These are phyloP conservation scores for Aphelinus atriplicis DNA, from an alignment of 1,140 invertebrate species.

Conservation along the genomic window DNA sequence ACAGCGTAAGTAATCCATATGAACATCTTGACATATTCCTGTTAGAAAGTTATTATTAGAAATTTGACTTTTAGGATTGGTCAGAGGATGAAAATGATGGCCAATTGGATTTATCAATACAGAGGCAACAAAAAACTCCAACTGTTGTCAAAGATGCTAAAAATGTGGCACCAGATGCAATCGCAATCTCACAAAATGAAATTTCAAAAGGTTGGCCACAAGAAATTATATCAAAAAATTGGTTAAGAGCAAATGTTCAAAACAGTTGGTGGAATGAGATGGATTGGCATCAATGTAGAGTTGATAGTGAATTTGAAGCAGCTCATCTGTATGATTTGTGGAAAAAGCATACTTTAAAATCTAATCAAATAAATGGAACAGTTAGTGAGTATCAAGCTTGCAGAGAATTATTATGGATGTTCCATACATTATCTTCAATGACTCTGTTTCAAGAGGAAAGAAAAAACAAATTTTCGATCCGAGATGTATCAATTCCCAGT, in stretches of 20 bases:
- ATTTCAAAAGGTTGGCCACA: constrained; percentile 38
- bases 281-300: constrained; percentile 50
- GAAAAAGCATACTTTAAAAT: constrained; percentile 50
- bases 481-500: constrained; percentile 60
- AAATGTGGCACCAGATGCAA: not conserved
- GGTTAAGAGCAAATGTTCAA: constrained; percentile 60
- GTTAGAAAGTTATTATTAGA: not conserved
- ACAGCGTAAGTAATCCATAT: constrained; percentile 44
- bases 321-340: constrained; percentile 57
- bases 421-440: constrained; percentile 54
- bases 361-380: constrained; percentile 46
- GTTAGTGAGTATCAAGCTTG: constrained; percentile 61
- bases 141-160: constrained; percentile 5
- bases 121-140: constrained; percentile 5
- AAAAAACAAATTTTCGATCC: constrained; percentile 47
- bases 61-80: constrained; percentile 47
- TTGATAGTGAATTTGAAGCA: constrained; percentile 51
- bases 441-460: constrained; percentile 53
- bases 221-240: constrained; percentile 55
- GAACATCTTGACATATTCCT: not conserved
- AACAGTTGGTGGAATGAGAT: constrained; percentile 62
- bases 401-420: constrained; percentile 63
- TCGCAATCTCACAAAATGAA: not conserved
- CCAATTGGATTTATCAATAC: constrained; percentile 25
- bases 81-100: constrained; percentile 52